phyloP scores from a whole-genome alignment of 2,888 invertebrate genomes.

The Criorhina ranunculi region DNA sequence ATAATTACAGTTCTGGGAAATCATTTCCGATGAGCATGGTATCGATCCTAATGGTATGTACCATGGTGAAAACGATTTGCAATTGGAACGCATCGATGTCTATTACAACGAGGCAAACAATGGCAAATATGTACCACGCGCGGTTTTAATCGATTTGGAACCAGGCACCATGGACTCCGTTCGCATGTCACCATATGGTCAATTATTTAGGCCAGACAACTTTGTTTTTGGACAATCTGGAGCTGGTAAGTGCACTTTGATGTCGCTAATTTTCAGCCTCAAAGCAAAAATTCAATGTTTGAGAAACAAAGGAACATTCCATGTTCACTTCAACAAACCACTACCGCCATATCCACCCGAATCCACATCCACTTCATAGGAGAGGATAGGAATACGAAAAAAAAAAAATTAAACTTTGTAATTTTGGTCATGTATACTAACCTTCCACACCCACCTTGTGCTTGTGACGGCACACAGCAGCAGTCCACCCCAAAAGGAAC shows the following conservation, averaged over 20 bases:
- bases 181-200: slow-evolving; percentile 91
- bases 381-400: background rate
- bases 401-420: slow-evolving; percentile 55
- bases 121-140: slow-evolving; percentile 92
- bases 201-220: slow-evolving; percentile 94
- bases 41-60: slow-evolving; percentile 90
- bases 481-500: slow-evolving; percentile 28
- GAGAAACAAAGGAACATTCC: slow-evolving; percentile 39
- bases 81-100: slow-evolving; percentile 91
- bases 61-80: slow-evolving; percentile 89
- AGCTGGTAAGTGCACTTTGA: slow-evolving; percentile 86
- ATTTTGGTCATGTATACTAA: slow-evolving; percentile 70
- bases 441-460: slow-evolving; percentile 23
- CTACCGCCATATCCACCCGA: too few species aligned
- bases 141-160: slow-evolving; percentile 94
- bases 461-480: slow-evolving; percentile 19
- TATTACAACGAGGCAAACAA: slow-evolving; percentile 91
- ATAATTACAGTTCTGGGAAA: slow-evolving; percentile 89
- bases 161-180: slow-evolving; percentile 96
- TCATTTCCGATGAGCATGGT: slow-evolving; percentile 93
- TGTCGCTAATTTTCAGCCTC: slow-evolving; percentile 68
- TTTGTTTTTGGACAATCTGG: slow-evolving; percentile 93
- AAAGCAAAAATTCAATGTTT: slow-evolving; percentile 43
- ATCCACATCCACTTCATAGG: slow-evolving; percentile 3
- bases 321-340: slow-evolving; percentile 32